Percentiles rank a stretch among this genome's conserved stretches.
Conservation (phyloP, 2,113 vertebrate species). For the Tichodroma muraria region DNA sequence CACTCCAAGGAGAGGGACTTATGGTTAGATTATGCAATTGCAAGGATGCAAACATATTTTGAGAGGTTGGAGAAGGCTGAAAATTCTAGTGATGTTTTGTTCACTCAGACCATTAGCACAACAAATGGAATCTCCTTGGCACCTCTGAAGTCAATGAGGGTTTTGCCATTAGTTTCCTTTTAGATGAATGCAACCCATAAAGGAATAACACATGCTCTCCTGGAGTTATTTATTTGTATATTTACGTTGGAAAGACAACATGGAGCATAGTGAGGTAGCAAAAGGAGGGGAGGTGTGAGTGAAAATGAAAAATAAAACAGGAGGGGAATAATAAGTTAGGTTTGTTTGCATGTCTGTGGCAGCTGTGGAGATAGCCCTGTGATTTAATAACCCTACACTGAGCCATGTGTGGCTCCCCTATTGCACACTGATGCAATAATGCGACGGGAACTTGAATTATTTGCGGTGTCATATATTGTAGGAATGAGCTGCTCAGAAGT, state of each 20-base stretch:
- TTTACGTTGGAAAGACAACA: neutral
- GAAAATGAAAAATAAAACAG: neutral
- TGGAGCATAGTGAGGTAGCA: neutral
- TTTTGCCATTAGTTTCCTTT: neutral
- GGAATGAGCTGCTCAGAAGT: neutral
- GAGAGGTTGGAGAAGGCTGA: neutral
- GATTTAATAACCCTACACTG: constrained; percentile 17
- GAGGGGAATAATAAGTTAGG: neutral
- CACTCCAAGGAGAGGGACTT: neutral
- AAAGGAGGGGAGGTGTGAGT: neutral
- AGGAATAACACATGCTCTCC: neutral
- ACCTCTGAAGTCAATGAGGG: neutral
- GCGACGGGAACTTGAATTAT: neutral
- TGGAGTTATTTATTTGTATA: neutral
- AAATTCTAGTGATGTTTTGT: neutral
- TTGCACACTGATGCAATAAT: neutral
- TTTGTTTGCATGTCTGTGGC: constrained; percentile 1
- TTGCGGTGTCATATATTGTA: neutral
- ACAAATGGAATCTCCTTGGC: neutral
- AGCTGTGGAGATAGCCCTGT: neutral
- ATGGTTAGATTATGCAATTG: neutral
- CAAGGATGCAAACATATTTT: neutral
- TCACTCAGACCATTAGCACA: fast-evolving
- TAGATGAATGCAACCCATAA: neutral
- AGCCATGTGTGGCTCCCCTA: neutral